Conservation (phyloP, 2,113 vertebrate species). For the Silurus asotus region DNA sequence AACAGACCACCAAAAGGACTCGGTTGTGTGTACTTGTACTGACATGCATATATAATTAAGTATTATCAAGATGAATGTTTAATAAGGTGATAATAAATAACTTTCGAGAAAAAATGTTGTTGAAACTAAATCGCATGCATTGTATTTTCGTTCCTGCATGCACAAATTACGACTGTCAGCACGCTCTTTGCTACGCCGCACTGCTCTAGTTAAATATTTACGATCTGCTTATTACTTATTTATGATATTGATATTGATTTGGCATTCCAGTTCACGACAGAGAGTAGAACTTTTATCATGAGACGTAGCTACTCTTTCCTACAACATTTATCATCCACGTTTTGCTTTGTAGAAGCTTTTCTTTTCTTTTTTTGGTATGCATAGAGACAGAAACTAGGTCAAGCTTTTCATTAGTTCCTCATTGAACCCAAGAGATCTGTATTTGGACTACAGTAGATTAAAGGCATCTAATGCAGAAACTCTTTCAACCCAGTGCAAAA, state of each 20-base stretch:
- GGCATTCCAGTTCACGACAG: background rate
- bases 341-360: background rate
- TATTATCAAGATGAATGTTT: background rate
- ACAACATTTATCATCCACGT: constrained; percentile 61
- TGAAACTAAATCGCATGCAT: background rate
- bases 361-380: constrained; percentile 36
- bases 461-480: no score
- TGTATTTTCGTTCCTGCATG: background rate
- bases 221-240: background rate
- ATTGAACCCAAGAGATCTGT: constrained; percentile 21
- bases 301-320: background rate
- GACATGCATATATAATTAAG: background rate
- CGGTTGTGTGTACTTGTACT: background rate
- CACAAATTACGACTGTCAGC: background rate
- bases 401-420: constrained; percentile 53
- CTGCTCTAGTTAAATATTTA: background rate
- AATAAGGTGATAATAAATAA: background rate
- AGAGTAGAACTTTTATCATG: background rate
- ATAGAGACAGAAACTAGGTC: constrained; percentile 60
- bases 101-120: background rate
- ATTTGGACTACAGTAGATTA: background rate
- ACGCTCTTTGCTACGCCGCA: background rate
- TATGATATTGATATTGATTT: background rate
- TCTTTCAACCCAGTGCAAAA: background rate
- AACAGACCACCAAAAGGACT: background rate